These are phyloP conservation scores for Peucedramus taeniatus DNA, from an alignment of 2,113 vertebrate species.

Conservation along the genomic window DNA sequence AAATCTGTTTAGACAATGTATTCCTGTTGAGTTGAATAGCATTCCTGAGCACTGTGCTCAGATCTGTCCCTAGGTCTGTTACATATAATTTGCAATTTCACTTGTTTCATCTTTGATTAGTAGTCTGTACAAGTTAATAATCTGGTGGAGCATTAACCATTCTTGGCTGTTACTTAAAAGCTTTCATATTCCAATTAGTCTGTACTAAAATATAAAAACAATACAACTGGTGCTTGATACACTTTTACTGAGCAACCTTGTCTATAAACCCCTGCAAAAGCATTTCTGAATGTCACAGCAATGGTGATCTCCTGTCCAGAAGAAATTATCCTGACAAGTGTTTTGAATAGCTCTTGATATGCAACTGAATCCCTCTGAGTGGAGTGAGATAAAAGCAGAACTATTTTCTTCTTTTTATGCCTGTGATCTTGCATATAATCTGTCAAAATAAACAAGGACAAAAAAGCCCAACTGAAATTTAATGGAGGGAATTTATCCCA, in stretches of 20 bases:
- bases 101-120: slow-evolving; percentile 23
- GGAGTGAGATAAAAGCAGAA: not conserved
- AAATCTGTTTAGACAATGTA: slow-evolving; percentile 18
- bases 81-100: slow-evolving; percentile 32
- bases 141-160: not conserved
- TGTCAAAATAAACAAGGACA: not conserved
- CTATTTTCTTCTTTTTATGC: not conserved
- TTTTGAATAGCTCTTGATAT: not conserved
- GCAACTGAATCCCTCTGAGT: not conserved
- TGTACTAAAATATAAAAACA: not conserved
- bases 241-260: not conserved
- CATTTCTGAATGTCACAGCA: not conserved
- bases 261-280: not conserved
- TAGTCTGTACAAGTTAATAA: slow-evolving; percentile 15
- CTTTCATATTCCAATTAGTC: slow-evolving; percentile 3
- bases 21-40: not conserved
- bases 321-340: not conserved
- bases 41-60: slow-evolving; percentile 1
- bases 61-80: slow-evolving; percentile 24
- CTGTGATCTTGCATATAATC: not conserved
- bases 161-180: slow-evolving; percentile 1
- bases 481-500: not conserved
- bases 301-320: not conserved
- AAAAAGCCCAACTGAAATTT: not conserved
- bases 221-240: not conserved